Evolutionary conservation across 2,797 vertebrate genomes (phyloP).

Genomic region (Sebastes goodei): DNA sequence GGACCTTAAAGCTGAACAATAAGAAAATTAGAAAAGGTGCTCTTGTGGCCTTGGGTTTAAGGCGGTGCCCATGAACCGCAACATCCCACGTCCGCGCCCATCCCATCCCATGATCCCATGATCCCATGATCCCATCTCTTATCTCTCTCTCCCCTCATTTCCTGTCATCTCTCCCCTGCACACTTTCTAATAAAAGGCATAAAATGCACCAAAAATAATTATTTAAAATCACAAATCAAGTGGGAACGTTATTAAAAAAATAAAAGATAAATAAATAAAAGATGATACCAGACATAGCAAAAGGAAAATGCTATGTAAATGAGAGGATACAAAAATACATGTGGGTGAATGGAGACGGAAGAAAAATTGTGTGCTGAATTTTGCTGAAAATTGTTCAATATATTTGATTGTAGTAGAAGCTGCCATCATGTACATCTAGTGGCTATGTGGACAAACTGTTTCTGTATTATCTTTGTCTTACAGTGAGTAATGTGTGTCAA

Average conservation of each 20-base stretch:
- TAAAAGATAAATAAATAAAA: not conserved
- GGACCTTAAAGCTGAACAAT: no score
- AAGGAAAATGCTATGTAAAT: not conserved
- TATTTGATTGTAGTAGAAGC: not conserved
- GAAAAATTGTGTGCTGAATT: not conserved
- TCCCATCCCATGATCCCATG: no score
- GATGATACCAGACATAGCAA: not conserved
- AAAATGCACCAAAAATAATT: no score
- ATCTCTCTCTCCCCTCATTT: no score
- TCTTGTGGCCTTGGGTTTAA: no score
- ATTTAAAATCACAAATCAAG: not conserved
- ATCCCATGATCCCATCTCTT: no score
- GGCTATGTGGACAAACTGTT: not conserved
- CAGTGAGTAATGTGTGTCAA: not conserved
- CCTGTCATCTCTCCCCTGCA: no score
- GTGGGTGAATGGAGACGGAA: not conserved
- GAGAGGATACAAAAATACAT: not conserved
- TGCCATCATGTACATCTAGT: not conserved
- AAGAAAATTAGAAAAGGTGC: no score
- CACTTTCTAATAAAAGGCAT: no score
- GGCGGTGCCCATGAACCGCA: no score
- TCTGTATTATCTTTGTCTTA: not conserved
- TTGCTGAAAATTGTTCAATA: not conserved
- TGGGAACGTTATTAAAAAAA: not conserved
- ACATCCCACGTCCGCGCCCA: no score